Evolutionary conservation across 2,797 vertebrate species (phyloP), one percentile per base, ranked within the genome.

Genomic region (Lemur catta): DNA sequence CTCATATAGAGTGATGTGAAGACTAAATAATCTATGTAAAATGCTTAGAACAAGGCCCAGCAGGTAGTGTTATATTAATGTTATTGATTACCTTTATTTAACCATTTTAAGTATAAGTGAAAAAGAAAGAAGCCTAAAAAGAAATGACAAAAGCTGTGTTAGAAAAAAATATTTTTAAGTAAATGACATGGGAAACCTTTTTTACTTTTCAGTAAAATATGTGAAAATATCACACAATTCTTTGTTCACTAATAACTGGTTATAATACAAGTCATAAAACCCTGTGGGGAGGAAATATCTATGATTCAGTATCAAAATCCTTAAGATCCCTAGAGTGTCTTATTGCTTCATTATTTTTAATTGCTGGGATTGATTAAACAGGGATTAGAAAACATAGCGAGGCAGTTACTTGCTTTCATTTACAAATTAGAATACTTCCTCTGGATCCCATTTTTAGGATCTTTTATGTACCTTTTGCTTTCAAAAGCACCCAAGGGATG

Each of bases 301-400:
- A 30, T 93, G 82, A 78, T 57, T 96, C 84, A 67, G 33, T 63
- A 55, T 20, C 18, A 41, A 94, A 95, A 72, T 84, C 81, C 61
- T 63, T 41, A 15, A 22, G 18, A 35, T 94, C 95, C 85, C 88
- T 61, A 12, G 85, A 93, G 93, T 30, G 28, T 93, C 80, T 85
- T 92, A 86, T 57, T 96, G 95, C 88, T 97, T 92, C 93, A 65
- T 97, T 97, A 91, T 97, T 96, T 97, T 97, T 97, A 97, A 97
- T 97, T 98, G 97, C 95, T 93, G 38, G 82, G 38, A 96, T 95
- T 96, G 97, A 98, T 97, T 98, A 97, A 96, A 91, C 30, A n/a
- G 95, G 95, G 97, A 96, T 95, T 96, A 97, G 89, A 86, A 97
- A 97, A 93, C 90, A 57, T 89, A 82, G 91, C 67, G 84, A 93